Evolutionary conservation across 2,888 invertebrate genomes (phyloP).

Genomic region (Podotricha telesiphe): DNA sequence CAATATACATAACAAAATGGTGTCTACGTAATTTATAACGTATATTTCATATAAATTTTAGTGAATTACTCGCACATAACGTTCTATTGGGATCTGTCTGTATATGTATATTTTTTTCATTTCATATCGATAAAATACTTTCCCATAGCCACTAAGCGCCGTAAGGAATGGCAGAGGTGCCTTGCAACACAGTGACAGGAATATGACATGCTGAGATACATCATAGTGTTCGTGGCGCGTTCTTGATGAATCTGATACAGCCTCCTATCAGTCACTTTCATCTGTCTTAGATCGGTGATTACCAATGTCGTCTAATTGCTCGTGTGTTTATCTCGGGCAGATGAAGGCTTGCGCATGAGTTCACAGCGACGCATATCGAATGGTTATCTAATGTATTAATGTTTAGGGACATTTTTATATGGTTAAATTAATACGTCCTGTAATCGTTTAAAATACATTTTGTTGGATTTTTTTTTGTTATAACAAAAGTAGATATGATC

Average conservation of each 20-base stretch:
- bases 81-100: neutral
- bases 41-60: neutral
- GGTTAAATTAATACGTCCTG: constrained; percentile 7
- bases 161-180: constrained; percentile 28
- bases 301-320: constrained; percentile 78
- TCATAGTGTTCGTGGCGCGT: constrained; percentile 52
- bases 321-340: constrained; percentile 68
- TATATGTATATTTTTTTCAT: neutral
- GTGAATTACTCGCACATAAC: neutral
- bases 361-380: constrained; percentile 51
- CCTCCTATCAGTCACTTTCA: constrained; percentile 76
- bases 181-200: constrained; percentile 59
- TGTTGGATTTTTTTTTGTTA: neutral
- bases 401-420: constrained; percentile 44
- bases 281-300: constrained; percentile 80
- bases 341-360: constrained; percentile 70
- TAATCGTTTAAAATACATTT: neutral
- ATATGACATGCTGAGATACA: constrained; percentile 63
- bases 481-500: no score
- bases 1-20: no score
- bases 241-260: constrained; percentile 48
- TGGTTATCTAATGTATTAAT: constrained; percentile 48
- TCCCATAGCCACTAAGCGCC: neutral
- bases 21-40: no score
- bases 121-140: neutral